Percentiles rank a stretch among this genome's conserved stretches.
phyloP scores from a whole-genome alignment of 2,888 invertebrate genomes.

The Sicus ferrugineus region DNA sequence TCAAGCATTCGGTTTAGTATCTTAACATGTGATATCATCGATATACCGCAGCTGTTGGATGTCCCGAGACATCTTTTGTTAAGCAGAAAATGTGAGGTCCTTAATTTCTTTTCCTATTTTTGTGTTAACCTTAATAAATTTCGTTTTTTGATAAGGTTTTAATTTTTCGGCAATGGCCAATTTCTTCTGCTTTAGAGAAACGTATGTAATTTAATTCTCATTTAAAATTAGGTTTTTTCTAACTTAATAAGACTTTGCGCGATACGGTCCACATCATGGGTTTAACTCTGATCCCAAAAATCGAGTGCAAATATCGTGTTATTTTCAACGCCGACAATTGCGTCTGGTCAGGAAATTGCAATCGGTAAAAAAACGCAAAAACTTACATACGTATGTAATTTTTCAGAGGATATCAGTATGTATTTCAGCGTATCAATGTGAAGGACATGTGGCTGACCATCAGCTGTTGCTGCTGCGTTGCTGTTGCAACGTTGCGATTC shows the following conservation, averaged over 20 bases:
- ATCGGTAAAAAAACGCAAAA: slow-evolving; percentile 12
- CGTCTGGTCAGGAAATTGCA: slow-evolving; percentile 11
- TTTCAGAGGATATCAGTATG: background rate
- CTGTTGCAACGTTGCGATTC: slow-evolving; percentile 17
- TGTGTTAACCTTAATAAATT: too few relatives aligned
- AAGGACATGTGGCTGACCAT: slow-evolving; percentile 34
- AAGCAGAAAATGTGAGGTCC: background rate
- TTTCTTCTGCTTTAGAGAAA: too few relatives aligned
- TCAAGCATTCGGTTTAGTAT: background rate
- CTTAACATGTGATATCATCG: too few relatives aligned
- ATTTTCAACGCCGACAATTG: background rate
- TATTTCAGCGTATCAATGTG: slow-evolving; percentile 26
- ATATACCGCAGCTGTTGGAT: background rate
- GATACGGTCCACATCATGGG: too few relatives aligned
- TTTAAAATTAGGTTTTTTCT: too few relatives aligned
- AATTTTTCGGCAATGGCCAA: background rate
- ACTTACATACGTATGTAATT: slow-evolving; percentile 9
- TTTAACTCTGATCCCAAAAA: background rate
- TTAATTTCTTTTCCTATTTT: too few relatives aligned
- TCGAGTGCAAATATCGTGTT: too few relatives aligned
- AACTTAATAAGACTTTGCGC: too few relatives aligned
- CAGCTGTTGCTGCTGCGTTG: slow-evolving; percentile 20
- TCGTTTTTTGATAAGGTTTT: background rate
- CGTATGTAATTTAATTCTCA: too few relatives aligned
- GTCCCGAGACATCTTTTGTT: background rate